phyloP scores from a whole-genome alignment of 2,888 invertebrate genomes.

The Agapostemon virescens region DNA sequence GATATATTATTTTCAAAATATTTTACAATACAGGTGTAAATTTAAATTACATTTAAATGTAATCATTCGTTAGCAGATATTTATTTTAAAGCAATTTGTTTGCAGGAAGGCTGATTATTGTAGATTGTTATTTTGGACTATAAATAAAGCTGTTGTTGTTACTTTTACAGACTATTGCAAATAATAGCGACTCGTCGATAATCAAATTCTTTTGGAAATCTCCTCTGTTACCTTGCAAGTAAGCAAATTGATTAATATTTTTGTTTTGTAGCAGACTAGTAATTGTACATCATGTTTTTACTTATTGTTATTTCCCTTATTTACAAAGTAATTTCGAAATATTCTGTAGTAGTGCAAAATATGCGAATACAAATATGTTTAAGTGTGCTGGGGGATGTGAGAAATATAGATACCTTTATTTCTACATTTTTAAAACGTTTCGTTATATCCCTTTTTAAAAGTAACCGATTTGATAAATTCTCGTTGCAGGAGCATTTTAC shows the following conservation, averaged over 20 bases:
- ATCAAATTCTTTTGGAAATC: conserved; percentile 69
- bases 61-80: too few relatives aligned
- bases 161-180: conserved; percentile 47
- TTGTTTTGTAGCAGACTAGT: too few relatives aligned
- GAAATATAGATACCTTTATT: too few relatives aligned
- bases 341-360: too few relatives aligned
- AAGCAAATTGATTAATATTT: conserved; percentile 11
- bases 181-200: conserved; percentile 49
- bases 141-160: not conserved
- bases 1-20: not conserved
- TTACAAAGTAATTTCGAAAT: too few relatives aligned
- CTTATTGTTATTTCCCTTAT: too few relatives aligned
- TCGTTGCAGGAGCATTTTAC: conserved; percentile 77
- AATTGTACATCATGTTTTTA: too few relatives aligned
- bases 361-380: too few relatives aligned
- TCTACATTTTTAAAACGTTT: not conserved
- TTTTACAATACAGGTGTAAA: not conserved
- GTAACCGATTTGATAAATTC: not conserved
- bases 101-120: too few relatives aligned
- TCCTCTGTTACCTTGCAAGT: conserved; percentile 76
- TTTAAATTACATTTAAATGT: not conserved
- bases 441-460: not conserved
- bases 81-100: too few relatives aligned
- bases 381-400: too few relatives aligned
- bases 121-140: too few relatives aligned